A percentile compares a stretch with the other conserved stretches of the same genome.
Evolutionary conservation across 2,888 invertebrate species (phyloP).

Genomic region (Oxyteleia sp.): DNA sequence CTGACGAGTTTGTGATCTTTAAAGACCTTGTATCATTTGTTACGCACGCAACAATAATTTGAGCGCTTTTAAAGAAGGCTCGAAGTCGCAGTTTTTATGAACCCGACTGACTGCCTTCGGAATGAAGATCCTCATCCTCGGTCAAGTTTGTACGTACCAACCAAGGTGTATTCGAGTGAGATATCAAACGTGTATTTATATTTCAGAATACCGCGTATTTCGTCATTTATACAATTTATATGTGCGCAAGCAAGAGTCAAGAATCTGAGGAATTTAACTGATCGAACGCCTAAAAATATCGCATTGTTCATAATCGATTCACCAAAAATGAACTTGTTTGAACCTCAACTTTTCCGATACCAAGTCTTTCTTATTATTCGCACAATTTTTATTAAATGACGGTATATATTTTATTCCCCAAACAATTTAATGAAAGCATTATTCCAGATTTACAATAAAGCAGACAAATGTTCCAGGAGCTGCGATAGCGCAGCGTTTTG

Average conservation of each 20-base stretch:
- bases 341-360: not conserved
- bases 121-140: slow-evolving; percentile 60
- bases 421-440: too few relatives aligned
- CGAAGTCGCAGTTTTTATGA: slow-evolving; percentile 61
- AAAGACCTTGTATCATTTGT: slow-evolving; percentile 49
- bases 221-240: slow-evolving; percentile 47
- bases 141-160: slow-evolving; percentile 22
- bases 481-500: not conserved
- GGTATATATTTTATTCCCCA: too few relatives aligned
- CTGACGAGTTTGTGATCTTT: slow-evolving; percentile 36
- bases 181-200: slow-evolving; percentile 64
- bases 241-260: slow-evolving; percentile 20
- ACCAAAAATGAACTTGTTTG: not conserved
- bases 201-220: slow-evolving; percentile 48
- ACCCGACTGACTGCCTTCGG: slow-evolving; percentile 67
- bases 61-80: slow-evolving; percentile 41
- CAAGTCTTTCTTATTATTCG: not conserved
- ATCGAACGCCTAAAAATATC: slow-evolving; percentile 8
- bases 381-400: not conserved
- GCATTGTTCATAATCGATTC: slow-evolving; percentile 11
- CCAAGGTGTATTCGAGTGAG: slow-evolving; percentile 40
- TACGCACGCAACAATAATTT: slow-evolving; percentile 57
- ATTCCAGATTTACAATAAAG: too few relatives aligned
- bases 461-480: too few relatives aligned
- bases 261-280: slow-evolving; percentile 23